These are phyloP conservation scores for Magallana angulata DNA, from an alignment of 1,140 invertebrate genomes.

Conservation along the genomic window DNA sequence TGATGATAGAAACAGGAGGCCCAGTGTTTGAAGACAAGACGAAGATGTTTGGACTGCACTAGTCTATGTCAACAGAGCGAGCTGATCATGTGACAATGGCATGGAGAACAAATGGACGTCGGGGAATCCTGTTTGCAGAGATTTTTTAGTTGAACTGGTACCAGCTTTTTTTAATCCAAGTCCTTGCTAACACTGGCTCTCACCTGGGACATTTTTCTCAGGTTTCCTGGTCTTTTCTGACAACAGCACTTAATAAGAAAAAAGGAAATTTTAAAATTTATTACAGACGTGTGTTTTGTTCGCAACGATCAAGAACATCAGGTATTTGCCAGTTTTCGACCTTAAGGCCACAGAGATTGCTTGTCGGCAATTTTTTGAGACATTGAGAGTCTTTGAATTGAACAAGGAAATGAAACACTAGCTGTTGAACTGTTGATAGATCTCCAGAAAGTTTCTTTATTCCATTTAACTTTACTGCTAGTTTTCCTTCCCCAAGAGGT, in stretches of 20 bases:
- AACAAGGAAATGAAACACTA: not conserved
- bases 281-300: not conserved
- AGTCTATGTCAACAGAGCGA: not conserved
- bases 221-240: not conserved
- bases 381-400: not conserved
- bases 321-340: not conserved
- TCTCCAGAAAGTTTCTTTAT: no score
- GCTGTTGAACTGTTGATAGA: no score
- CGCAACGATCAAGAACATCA: not conserved
- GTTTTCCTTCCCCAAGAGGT: no score
- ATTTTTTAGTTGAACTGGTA: not conserved
- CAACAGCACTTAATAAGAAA: not conserved
- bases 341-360: not conserved
- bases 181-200: not conserved
- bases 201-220: not conserved
- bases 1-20: not conserved
- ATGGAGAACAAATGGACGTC: not conserved
- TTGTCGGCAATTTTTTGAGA: not conserved
- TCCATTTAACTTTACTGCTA: no score
- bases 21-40: slow-evolving; percentile 13
- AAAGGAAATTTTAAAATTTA: not conserved
- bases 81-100: slow-evolving; percentile 17
- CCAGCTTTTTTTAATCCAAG: not conserved
- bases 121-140: slow-evolving; percentile 12
- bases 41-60: not conserved